Evolutionary conservation across 2,797 vertebrate species (phyloP), one percentile per base, ranked within the genome.

Genomic region (Bucorvus abyssinicus): DNA sequence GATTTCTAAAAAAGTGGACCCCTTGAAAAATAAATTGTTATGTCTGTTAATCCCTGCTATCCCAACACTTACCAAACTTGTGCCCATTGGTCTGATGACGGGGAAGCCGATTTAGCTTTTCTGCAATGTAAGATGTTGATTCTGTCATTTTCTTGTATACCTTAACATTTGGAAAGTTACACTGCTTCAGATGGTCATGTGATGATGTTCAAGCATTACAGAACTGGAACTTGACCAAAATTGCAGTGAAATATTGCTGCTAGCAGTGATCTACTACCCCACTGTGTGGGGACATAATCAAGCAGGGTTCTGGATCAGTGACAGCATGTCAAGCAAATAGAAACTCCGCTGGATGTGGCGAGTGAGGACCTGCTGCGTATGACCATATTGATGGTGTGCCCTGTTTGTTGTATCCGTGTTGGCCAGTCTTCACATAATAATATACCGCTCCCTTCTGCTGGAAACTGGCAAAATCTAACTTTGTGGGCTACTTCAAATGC

Each of bases 241-340:
- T 0, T 53, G 14, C n/a, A 42, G 12, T 21, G 53, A 84, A 47
- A 4, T 60, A 1, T 42, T 64, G n/a, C 29, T 53, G 30, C 34
- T 65, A 68, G 40, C 40, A 60, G 36, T 30, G 14, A 60, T 38
- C 32, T 68, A 32, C 40, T 44, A 42, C 12, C 36, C 16, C 13
- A 30, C 14, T 1, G 0, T 1, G 0, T 11, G 10, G 10, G 11
- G 36, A 50, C 14, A 53, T 59, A 63, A 61, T 36, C n/a, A 70
- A 38, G 18, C 14, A 42, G 4, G 38, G 79, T 93, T 92, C 81
- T 69, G 81, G 32, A 69, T 73, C 57, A 61, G 20, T 76, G 26
- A 61, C n/a, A 87, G 45, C 26, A 79, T 23, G 26, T 84, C 57
- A n/a, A 4, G 13, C 32, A 71, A 56, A 65, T 0, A 63, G 60